Conservation (phyloP, 2,113 vertebrate genomes). For the Arvicanthis niloticus region DNA sequence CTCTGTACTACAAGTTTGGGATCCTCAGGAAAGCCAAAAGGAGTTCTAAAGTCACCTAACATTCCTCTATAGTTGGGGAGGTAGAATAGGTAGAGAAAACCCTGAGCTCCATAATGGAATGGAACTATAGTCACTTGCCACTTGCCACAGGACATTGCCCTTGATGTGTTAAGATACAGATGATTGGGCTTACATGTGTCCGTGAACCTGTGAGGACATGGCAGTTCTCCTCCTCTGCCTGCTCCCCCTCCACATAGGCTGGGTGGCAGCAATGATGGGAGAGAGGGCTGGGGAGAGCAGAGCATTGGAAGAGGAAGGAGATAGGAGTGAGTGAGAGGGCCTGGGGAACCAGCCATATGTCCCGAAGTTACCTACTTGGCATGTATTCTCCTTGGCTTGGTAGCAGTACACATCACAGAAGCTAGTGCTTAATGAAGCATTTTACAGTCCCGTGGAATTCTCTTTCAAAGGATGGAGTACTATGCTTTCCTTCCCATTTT, state of each 20-base stretch:
- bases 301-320: not conserved
- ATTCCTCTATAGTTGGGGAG: not conserved
- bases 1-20: not conserved
- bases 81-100: not conserved
- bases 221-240: not conserved
- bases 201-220: accelerated
- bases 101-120: not conserved
- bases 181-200: no score
- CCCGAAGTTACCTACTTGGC: not conserved
- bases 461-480: conserved; percentile 26
- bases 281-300: not conserved
- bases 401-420: not conserved
- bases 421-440: not conserved
- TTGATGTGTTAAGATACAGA: not conserved
- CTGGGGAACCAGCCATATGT: not conserved
- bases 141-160: not conserved
- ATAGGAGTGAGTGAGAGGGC: not conserved
- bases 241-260: not conserved
- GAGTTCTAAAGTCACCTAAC: not conserved
- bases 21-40: not conserved
- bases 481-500: conserved; percentile 16
- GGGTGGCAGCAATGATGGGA: not conserved
- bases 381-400: not conserved
- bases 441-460: conserved; percentile 34
- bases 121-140: not conserved